Evolutionary conservation across 2,113 vertebrate genomes (phyloP).

Genomic region (Corythornis madagascariensis): DNA sequence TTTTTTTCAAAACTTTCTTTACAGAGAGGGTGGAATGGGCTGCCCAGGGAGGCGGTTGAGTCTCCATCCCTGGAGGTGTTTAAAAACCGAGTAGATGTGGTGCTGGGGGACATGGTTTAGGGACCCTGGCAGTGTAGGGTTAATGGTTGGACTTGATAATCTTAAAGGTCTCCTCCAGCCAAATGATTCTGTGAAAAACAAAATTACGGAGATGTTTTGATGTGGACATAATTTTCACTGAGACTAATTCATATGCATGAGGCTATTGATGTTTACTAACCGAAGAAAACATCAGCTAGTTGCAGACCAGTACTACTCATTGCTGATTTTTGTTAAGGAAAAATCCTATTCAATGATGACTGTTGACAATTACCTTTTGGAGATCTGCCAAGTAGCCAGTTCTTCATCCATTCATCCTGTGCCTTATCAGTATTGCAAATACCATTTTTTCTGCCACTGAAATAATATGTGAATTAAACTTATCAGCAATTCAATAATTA

Average conservation of each 20-base stretch:
- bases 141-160: too few species aligned
- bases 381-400: slow-evolving; percentile 46
- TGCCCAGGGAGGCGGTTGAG: too few species aligned
- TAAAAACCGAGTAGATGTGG: too few species aligned
- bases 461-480: slow-evolving; percentile 44
- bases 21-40: too few species aligned
- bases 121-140: too few species aligned
- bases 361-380: slow-evolving; percentile 20
- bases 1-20: too few species aligned
- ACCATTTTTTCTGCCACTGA: slow-evolving; percentile 16
- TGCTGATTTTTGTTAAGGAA: neutral
- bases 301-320: neutral
- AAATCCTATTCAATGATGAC: slow-evolving; percentile 2
- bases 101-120: too few species aligned
- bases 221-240: neutral
- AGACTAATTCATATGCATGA: neutral
- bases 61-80: too few species aligned
- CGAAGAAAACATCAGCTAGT: neutral
- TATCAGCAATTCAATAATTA: slow-evolving; percentile 38
- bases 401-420: slow-evolving; percentile 44
- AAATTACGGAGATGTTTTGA: neutral
- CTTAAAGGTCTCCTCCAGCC: too few species aligned
- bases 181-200: neutral
- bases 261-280: neutral
- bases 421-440: slow-evolving; percentile 37